Conservation (phyloP, 2,888 invertebrate genomes). For the Abrostola tripartita region DNA sequence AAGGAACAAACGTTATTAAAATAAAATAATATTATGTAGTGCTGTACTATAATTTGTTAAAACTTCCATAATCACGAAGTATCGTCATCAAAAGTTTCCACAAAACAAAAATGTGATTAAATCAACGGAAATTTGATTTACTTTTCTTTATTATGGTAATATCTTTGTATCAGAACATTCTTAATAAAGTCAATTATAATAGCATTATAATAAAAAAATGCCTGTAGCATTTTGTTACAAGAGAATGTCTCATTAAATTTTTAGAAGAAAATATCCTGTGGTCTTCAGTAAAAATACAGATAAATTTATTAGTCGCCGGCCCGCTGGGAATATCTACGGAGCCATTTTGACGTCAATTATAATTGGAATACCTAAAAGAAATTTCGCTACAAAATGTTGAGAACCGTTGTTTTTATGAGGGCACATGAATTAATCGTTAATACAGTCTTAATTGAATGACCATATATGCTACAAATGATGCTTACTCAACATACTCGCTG, state of each 20-base stretch:
- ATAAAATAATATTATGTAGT: too few species aligned
- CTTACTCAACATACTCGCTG: too few species aligned
- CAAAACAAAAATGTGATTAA: conserved; percentile 2
- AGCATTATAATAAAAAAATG: conserved; percentile 52
- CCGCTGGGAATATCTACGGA: conserved; percentile 58
- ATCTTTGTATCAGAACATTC: conserved; percentile 29
- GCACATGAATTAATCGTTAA: conserved; percentile 1
- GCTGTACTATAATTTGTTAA: too few species aligned
- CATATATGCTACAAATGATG: background rate
- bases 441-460: background rate
- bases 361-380: conserved; percentile 45
- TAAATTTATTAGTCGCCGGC: conserved; percentile 58
- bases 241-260: conserved; percentile 68
- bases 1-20: background rate
- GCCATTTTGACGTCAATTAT: conserved; percentile 66
- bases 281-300: conserved; percentile 62
- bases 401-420: background rate
- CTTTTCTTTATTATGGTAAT: conserved; percentile 26
- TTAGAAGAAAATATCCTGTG: conserved; percentile 58
- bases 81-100: background rate
- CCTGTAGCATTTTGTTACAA: conserved; percentile 58
- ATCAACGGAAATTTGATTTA: conserved; percentile 20
- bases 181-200: conserved; percentile 53
- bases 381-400: conserved; percentile 19
- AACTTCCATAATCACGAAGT: too few species aligned